Percentiles rank a stretch among this genome's conserved stretches.
These are phyloP conservation scores for Chlorocebus sabaeus DNA, from an alignment of 2,113 vertebrate species.

Conservation along the genomic window DNA sequence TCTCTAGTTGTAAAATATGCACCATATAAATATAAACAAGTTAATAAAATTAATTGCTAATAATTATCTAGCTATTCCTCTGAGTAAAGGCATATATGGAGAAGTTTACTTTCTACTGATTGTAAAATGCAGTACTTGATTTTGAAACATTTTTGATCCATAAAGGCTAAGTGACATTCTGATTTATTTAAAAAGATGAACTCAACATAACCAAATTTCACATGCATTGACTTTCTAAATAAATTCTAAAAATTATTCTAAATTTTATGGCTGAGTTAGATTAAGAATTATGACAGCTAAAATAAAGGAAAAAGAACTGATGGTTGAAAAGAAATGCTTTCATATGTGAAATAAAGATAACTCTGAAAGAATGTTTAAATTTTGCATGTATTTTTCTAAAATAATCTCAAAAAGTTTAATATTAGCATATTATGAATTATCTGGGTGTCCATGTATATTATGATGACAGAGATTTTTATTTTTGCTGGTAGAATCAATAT, in stretches of 20 bases:
- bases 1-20: not conserved
- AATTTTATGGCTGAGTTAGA: not conserved
- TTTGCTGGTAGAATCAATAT: not conserved
- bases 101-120: not conserved
- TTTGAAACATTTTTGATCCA: slow-evolving; percentile 13
- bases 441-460: not conserved
- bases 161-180: not conserved
- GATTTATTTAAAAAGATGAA: not conserved
- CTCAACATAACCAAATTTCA: not conserved
- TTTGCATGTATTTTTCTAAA: slow-evolving; percentile 29
- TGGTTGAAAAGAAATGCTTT: not conserved
- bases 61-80: not conserved
- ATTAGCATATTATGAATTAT: not conserved
- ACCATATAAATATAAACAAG: not conserved
- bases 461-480: not conserved
- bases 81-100: not conserved
- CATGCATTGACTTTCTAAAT: not conserved
- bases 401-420: not conserved
- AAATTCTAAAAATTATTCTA: not conserved
- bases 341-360: not conserved
- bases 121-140: not conserved
- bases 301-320: not conserved
- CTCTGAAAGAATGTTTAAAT: not conserved
- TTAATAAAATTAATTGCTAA: not conserved
- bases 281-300: not conserved